Base-by-base conservation (phyloP, 1,140 invertebrate species). In the Atta cephalotes region DNA sequence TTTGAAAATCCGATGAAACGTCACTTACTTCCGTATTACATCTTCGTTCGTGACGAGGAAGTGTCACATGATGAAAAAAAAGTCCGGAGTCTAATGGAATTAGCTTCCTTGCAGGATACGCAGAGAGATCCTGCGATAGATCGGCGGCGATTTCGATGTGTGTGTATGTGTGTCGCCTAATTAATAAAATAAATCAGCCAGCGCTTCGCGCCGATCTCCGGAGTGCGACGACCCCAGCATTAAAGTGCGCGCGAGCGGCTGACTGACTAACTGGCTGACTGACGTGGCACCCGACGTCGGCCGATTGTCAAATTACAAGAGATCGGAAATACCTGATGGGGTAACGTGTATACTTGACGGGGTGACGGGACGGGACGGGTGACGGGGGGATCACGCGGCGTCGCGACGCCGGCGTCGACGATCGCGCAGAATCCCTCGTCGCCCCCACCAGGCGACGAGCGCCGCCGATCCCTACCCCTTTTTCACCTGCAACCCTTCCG, bases 301-400 rank as follows among this genome's bases (percentile, higher is more conserved):
- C 90, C 91, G 90, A 93, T 93, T 93, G 92, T 93, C 92, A 92
- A 93, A 86, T 65, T 72, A 56, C 49, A 70, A 74, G 70, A 84
- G 80, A 84, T 84, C 80, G 80, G 39, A 70, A 84, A 84, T 84
- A 84, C 70, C 80, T 84, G 80, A 84, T 74, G 68, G 53, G 49
- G 39, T 25, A 63, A 45, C 39, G 21, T 56, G n/a, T 70, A 56
- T 51, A 58, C 35, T 16, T 65, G 65, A 51, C 18, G 49, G 25
- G 62, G 2, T 7, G 62, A 21, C 14, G 71, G 35, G 49, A 58
- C 3, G 28, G 28, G 28, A 31, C 21, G 51, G 45, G 31, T 0
- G 70, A 16, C 6, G 62, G 14, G 1, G 25, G 7, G 12, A 39
- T 0, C 51, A 60, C 10, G 16, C 49, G 65, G 49, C 39, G 78